These are phyloP conservation scores for Centrocercus urophasianus DNA, from an alignment of 2,113 vertebrate species.

Conservation along the genomic window DNA sequence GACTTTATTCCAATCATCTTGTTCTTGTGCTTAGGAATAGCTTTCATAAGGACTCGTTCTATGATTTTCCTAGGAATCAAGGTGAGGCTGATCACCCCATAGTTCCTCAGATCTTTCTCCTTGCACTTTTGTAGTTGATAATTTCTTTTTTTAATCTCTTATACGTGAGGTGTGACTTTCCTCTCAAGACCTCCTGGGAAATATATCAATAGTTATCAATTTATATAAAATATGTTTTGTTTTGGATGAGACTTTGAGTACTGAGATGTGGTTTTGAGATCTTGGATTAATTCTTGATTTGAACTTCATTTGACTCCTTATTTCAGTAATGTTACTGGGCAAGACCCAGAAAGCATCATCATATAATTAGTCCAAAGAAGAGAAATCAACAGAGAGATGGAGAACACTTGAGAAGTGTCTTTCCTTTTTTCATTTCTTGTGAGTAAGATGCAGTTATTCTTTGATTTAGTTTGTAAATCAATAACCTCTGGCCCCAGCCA, in stretches of 20 bases:
- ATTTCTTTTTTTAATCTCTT: background rate
- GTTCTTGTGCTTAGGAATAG: background rate
- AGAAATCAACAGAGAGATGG: background rate
- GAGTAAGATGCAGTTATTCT: background rate
- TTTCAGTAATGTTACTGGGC: background rate
- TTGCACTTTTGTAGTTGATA: background rate
- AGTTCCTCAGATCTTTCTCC: background rate
- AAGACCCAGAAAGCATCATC: background rate
- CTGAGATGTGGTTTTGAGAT: background rate
- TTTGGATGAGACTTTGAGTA: background rate
- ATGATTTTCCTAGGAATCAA: too few relatives aligned
- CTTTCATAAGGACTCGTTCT: background rate
- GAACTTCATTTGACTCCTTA: background rate
- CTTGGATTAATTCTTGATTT: background rate
- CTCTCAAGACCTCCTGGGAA: background rate
- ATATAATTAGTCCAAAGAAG: background rate
- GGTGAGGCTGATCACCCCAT: background rate
- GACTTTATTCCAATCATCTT: background rate
- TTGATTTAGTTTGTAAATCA: conserved; percentile 9
- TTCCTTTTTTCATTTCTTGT: conserved; percentile 16
- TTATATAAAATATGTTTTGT: background rate
- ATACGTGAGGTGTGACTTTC: background rate
- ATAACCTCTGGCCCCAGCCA: conserved; percentile 1
- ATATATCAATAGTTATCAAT: background rate
- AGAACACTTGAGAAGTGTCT: background rate